These are phyloP conservation scores for Zosterops hypoxanthus DNA, from an alignment of 2,113 vertebrate genomes.

Conservation along the genomic window DNA sequence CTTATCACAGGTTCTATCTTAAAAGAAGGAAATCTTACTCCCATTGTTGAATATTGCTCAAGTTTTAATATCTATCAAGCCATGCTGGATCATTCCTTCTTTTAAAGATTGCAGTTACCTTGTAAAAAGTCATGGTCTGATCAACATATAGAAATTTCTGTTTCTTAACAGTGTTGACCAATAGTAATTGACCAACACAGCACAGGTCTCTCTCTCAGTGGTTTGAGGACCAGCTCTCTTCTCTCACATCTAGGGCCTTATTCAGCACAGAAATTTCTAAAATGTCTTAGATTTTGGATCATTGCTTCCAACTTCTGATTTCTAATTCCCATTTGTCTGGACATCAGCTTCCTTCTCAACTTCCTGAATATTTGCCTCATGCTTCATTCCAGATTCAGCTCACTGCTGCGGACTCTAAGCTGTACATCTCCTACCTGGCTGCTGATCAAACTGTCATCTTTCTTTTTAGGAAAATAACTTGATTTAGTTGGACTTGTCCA, in stretches of 20 bases:
- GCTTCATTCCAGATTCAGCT: neutral
- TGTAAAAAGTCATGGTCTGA: neutral
- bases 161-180: neutral
- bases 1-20: neutral
- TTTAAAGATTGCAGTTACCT: neutral
- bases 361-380: neutral
- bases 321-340: neutral
- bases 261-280: neutral
- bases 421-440: neutral
- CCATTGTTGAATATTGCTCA: neutral
- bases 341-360: neutral
- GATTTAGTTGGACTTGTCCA: neutral
- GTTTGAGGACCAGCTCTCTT: neutral
- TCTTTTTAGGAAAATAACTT: neutral
- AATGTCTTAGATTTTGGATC: neutral
- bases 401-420: neutral
- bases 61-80: neutral
- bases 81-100: neutral
- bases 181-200: neutral
- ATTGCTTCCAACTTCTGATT: neutral
- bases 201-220: fast-evolving
- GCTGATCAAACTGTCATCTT: neutral
- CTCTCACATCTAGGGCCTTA: neutral
- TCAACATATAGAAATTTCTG: neutral
- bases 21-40: neutral